phyloP scores from a whole-genome alignment of 2,888 invertebrate genomes.

The Cenopis cana region DNA sequence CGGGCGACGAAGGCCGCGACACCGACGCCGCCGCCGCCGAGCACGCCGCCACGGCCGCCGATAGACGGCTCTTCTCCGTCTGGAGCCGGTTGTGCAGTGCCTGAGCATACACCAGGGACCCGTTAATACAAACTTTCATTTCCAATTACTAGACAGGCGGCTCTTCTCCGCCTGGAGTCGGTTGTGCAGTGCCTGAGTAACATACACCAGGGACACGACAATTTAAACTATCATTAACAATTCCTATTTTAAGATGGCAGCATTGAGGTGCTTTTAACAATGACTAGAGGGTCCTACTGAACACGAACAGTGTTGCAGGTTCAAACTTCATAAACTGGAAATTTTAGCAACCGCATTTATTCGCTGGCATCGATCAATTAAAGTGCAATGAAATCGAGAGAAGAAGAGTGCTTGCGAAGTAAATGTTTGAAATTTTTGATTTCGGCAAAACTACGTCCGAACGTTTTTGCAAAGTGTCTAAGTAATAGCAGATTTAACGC shows the following conservation, averaged over 20 bases:
- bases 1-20: constrained; percentile 95
- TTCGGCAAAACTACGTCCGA: no score
- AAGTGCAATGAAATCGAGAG: background rate
- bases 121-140: background rate
- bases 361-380: background rate
- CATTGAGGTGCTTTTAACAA: background rate
- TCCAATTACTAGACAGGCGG: constrained; percentile 81
- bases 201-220: background rate
- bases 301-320: no score
- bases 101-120: constrained; percentile 50
- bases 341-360: background rate
- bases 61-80: constrained; percentile 93
- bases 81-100: constrained; percentile 94
- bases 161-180: constrained; percentile 95
- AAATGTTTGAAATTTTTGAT: no score
- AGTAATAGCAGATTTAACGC: background rate
- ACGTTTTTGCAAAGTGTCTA: no score
- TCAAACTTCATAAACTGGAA: background rate
- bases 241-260: background rate
- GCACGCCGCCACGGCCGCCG: constrained; percentile 95
- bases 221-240: no score
- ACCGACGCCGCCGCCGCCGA: constrained; percentile 96
- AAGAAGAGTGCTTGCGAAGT: background rate
- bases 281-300: background rate
- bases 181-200: constrained; percentile 89